These are phyloP conservation scores for Micrastur ruficollis DNA, from an alignment of 2,797 vertebrate species.

Conservation along the genomic window DNA sequence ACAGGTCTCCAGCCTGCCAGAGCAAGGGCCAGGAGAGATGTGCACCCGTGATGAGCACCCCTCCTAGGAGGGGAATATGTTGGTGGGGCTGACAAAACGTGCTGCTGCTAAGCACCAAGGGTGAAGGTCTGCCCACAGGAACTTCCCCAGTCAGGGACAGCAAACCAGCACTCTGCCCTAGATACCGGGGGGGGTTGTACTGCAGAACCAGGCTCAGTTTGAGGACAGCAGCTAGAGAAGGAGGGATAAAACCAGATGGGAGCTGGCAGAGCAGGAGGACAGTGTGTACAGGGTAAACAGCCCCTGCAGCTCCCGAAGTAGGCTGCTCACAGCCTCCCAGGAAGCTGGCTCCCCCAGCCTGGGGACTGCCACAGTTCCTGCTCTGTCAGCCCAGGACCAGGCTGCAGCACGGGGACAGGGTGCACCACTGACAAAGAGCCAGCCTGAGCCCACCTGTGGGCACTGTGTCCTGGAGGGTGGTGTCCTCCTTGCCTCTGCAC, in stretches of 20 bases:
- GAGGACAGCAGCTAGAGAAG: background rate
- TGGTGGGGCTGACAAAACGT: background rate
- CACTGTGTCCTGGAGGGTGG: background rate
- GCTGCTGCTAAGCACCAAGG: background rate
- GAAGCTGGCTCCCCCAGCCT: background rate
- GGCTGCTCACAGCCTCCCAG: background rate
- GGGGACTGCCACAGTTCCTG: rapidly evolving
- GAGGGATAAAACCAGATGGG: background rate
- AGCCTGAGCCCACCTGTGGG: background rate
- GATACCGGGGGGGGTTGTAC: background rate
- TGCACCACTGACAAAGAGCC: rapidly evolving
- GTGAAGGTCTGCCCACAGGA: background rate
- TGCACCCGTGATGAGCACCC: rapidly evolving
- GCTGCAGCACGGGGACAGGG: background rate
- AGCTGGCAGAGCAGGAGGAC: background rate
- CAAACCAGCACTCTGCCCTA: background rate
- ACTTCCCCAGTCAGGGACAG: background rate
- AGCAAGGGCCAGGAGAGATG: background rate
- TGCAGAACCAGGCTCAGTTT: background rate
- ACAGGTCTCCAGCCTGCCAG: background rate
- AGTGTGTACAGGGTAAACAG: conserved; percentile 44
- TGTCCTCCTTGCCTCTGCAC: background rate
- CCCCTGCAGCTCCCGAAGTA: background rate
- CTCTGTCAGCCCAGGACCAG: background rate
- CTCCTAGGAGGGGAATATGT: background rate